phyloP scores from a whole-genome alignment of 2,888 invertebrate species.

The Hirtodrosophila duncani region DNA sequence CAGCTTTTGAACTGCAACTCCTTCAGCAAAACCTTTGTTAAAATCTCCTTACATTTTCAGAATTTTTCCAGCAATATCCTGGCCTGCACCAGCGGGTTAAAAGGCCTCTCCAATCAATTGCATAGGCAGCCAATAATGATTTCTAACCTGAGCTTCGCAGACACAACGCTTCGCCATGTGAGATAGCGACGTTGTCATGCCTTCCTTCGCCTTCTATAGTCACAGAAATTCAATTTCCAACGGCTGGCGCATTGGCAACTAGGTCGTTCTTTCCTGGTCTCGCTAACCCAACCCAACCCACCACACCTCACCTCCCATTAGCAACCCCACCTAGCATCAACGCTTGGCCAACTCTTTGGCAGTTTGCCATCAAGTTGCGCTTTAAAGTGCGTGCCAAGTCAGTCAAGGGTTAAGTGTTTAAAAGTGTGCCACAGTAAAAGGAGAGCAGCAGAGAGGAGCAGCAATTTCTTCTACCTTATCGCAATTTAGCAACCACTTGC shows the following conservation, averaged over 20 bases:
- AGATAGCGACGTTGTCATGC: too few relatives aligned
- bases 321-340: conserved; percentile 10
- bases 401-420: conserved; percentile 49
- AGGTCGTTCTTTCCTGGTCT: conserved; percentile 21
- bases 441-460: too few relatives aligned
- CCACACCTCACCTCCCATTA: neutral
- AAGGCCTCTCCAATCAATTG: too few relatives aligned
- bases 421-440: conserved; percentile 41
- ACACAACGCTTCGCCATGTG: too few relatives aligned
- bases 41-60: too few relatives aligned
- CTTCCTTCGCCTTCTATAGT: too few relatives aligned
- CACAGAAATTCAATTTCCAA: conserved; percentile 53
- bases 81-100: too few relatives aligned
- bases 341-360: conserved; percentile 57
- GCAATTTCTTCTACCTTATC: conserved; percentile 57
- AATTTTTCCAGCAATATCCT: too few relatives aligned
- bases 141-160: conserved; percentile 36
- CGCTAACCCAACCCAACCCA: neutral
- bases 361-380: conserved; percentile 60
- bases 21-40: too few relatives aligned
- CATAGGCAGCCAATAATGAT: conserved; percentile 51
- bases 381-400: conserved; percentile 55
- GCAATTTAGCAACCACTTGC: conserved; percentile 60
- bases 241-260: conserved; percentile 44
- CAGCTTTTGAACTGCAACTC: too few relatives aligned